These are phyloP conservation scores for Eonycteris spelaea DNA, from an alignment of 2,113 vertebrate genomes.

Conservation along the genomic window DNA sequence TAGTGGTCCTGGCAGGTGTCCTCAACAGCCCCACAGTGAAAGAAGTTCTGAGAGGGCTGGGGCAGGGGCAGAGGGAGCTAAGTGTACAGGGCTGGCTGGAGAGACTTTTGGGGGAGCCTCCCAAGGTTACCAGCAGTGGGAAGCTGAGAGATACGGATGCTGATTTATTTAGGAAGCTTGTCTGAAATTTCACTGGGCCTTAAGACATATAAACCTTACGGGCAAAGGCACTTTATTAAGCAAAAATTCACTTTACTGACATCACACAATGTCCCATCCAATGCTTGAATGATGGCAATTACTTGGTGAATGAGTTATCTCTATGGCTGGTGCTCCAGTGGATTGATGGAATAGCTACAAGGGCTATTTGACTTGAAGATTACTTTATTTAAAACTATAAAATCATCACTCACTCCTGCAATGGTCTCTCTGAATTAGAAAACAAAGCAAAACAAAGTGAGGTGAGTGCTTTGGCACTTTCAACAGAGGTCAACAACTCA, in stretches of 20 bases:
- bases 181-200: background rate
- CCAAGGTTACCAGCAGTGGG: background rate
- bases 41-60: background rate
- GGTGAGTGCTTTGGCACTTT: background rate
- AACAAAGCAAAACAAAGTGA: background rate
- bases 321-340: background rate
- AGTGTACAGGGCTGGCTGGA: background rate
- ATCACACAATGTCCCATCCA: background rate
- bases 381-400: slow-evolving; percentile 29
- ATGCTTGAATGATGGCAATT: background rate
- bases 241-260: background rate
- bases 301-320: background rate
- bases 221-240: background rate
- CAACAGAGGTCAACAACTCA: background rate
- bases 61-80: background rate
- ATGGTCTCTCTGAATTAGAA: background rate
- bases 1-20: background rate
- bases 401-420: background rate
- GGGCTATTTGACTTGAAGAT: slow-evolving; percentile 6
- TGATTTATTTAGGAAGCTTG: background rate
- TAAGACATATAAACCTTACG: background rate
- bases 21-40: background rate
- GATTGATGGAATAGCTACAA: background rate
- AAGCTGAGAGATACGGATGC: no score
- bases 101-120: background rate